Base-by-base conservation (phyloP, 2,797 vertebrate species). In the Arrhamphus sclerolepis region DNA sequence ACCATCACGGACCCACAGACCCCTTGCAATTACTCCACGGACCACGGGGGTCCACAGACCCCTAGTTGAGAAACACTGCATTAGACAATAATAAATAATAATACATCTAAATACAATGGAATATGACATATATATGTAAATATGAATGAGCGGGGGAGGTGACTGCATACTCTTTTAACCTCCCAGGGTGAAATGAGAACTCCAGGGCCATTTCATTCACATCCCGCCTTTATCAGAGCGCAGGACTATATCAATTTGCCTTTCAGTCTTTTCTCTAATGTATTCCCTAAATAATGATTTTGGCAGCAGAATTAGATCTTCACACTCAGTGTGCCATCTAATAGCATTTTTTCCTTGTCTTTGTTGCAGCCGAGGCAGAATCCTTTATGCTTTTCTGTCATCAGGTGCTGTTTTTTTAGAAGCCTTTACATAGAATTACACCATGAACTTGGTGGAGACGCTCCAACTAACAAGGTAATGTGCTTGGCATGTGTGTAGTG, bases 241-340 rank as follows among this genome's bases (percentile, higher is more conserved):
- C 14, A 6, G 46, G 7, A 42, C 50, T 72, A 40, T 67, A 83
- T 87, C 43, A 72, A 21, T 9, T 29, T 29, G 4, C 78, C 57
- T 11, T 18, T 44, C 41, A 40, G 54, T 53, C 55, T 77, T 49
- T 66, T 77, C 47, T 41, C 42, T 62, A 48, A 48, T 16, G n/a
- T 24, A 17, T 65, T 57, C 17, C 44, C 66, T 66, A 60, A 80
- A 75, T 67, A 75, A 83, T 75, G 62, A 53, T 55, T 74, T 62
- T 79, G 73, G 68, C 46, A 65, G 59, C 28, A 68, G 46, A 77
- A 77, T 77, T 70, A 66, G 71, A 87, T 62, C 75, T 65, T 51
- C 67, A 61, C 42, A 1, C 28, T 59, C 62, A 58, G 41, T 22
- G 19, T 61, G 54, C 39, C 71, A 77, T 63, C 63, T 54, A 70